Evolutionary conservation across 2,888 invertebrate species (phyloP), one percentile per base, ranked within the genome.

Genomic region (Cryptocephalus moraei): DNA sequence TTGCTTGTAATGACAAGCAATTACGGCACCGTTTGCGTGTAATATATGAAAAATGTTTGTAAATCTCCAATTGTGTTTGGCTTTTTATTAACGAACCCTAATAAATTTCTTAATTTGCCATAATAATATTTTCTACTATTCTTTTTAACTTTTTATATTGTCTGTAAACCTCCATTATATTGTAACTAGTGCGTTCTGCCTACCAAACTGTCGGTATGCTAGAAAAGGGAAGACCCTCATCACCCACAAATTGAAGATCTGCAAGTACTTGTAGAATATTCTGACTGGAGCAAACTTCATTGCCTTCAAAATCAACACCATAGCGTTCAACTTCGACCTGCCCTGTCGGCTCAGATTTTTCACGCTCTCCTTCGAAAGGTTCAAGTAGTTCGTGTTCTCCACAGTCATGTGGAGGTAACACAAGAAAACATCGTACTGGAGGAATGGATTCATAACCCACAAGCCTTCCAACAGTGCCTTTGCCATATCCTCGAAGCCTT

Each of bases 181-280:
- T 11, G 12, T 47, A 0, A 83, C 78, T 43, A 77, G 71, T 0
- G 84, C 78, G n/a, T 75, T 64, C 50, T 72, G 73, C 2, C 76
- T 62, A 6, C 86, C 86, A 61, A 77, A 86, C 34, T 70, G 74
- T 59, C 75, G 75, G 66, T 82, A 81, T 0, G 84, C 84, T 34
- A 86, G 56, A 55, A 79, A 81, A 0, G 88, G 87, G 58, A 78
- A 81, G 45, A 80, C 76, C 53, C 77, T 77, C 64, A 82, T 80
- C 0, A 86, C 60, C 50, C 77, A 74, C 11, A 86, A 62, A 13
- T 77, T 71, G 1, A 80, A 58, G 59, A 73, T 71, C 62, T 81
- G 79, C 43, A 79, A 72, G 22, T 70, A 62, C 62, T 86, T 87
- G 44, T 83, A 75, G 56, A 79, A 78, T 39, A 74, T 65, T 9